These are phyloP conservation scores for Tamias sibiricus DNA, from an alignment of 2,113 vertebrate genomes.

Conservation along the genomic window DNA sequence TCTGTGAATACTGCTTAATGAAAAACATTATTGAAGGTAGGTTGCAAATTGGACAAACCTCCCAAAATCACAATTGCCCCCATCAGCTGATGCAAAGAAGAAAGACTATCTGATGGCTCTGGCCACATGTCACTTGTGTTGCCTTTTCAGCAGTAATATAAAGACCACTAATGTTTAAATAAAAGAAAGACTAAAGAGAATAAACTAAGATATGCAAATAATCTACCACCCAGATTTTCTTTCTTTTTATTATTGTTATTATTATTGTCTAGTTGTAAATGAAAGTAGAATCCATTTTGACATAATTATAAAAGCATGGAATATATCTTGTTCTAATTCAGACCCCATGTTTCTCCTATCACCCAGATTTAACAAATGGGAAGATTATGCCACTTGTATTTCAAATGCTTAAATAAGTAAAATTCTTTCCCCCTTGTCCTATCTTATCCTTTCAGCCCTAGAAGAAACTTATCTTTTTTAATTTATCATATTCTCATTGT, in stretches of 20 bases:
- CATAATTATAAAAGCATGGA: too few relatives aligned
- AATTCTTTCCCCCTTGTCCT: not conserved
- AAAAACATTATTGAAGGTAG: not conserved
- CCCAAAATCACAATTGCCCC: not conserved
- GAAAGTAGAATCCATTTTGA: too few relatives aligned
- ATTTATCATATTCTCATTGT: not conserved
- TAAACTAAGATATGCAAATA: not conserved
- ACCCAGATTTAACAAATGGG: not conserved
- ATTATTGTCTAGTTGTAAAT: too few relatives aligned
- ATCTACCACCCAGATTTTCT: not conserved
- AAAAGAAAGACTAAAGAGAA: slow-evolving; percentile 29
- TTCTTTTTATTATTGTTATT: too few relatives aligned
- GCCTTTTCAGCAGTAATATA: not conserved
- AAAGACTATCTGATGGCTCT: not conserved
- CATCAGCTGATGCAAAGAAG: not conserved
- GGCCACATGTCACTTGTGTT: not conserved
- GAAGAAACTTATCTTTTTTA: not conserved
- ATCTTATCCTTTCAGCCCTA: not conserved
- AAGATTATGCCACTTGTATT: not conserved
- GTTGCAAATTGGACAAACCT: not conserved
- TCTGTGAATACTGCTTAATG: not conserved
- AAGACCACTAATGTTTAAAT: not conserved
- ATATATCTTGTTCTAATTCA: too few relatives aligned
- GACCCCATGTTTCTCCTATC: too few relatives aligned
- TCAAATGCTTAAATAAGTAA: not conserved